Base-by-base conservation (phyloP, 2,888 invertebrate genomes). In the Tetranychus piercei region DNA sequence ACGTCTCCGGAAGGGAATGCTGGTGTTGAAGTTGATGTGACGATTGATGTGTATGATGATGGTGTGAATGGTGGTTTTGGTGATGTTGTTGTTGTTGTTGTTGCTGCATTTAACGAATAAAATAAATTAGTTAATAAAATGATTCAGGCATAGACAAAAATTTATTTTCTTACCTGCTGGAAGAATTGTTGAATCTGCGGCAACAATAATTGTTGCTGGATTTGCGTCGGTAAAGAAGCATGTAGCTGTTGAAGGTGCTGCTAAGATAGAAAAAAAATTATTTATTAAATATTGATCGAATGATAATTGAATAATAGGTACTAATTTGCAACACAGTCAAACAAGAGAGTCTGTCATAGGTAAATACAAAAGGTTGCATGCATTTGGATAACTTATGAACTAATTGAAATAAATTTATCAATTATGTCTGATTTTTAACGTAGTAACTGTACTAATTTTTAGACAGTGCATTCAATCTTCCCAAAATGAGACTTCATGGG, bases 1-100 rank as follows among this genome's bases (percentile, higher is more conserved):
- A 23, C 11, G 22, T 23, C 34, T 69, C 69, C 34, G 69, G 69
- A 9, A 69, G 20, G 20, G 69, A 69, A 69, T 69, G 20, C 69
- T 69, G 69, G 34, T 69, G 69, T 23, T 69, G 69, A 69, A 69
- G 69, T 69, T 69, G 69, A 69, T 69, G 69, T 20, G 69, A 69
- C 34, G 69, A 69, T 23, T 69, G 69, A 69, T 23, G 69, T 6
- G 20, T 20, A 22, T 69, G 69, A 23, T 69, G 69, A 22, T 69
- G 69, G 20, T 11, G 34, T 23, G 20, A 23, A 69, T 20, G 20
- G 4, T n/a, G 69, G 20, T 11, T 20, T 20, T n/a, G 69, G 20
- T 69, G 69, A 20, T 69, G 69, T 22, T 69, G 67, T 67, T 55
- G 23, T 66, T 66, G 66, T n/a, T 67, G n/a, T 34, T 34, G 34